A percentile compares a stretch with the other conserved stretches of the same genome.
Conservation (phyloP, 2,888 invertebrate species). For the Halocaridina rubra region DNA sequence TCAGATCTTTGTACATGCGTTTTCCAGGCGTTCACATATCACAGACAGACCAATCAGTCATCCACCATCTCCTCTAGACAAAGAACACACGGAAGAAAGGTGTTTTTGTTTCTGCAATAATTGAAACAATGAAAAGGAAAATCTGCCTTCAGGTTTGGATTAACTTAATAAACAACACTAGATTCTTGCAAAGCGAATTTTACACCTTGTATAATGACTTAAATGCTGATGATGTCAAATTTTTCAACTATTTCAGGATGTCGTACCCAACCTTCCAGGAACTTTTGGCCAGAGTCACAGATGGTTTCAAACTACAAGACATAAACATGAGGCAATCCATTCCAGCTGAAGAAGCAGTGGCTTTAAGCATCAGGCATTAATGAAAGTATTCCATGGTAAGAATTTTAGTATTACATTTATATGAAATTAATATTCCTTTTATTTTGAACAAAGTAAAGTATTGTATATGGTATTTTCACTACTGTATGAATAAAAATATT, state of each 20-base stretch:
- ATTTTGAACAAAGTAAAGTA: not conserved
- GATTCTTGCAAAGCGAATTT: constrained; percentile 18
- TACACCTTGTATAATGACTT: not conserved
- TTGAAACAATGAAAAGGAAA: not conserved
- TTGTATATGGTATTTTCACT: not conserved
- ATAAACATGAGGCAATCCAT: constrained; percentile 40
- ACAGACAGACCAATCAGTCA: not conserved
- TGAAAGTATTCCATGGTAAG: no score
- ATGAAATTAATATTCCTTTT: not conserved
- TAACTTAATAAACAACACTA: constrained; percentile 15
- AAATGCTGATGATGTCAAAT: constrained; percentile 32
- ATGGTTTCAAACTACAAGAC: constrained; percentile 3
- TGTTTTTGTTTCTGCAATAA: not conserved
- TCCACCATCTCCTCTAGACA: not conserved
- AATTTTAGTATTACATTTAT: not conserved
- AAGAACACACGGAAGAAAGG: not conserved
- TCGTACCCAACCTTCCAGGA: constrained; percentile 17
- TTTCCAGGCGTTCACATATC: not conserved
- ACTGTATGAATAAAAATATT: not conserved
- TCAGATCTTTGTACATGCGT: not conserved
- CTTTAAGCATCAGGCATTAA: constrained; percentile 25
- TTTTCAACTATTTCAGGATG: constrained; percentile 31
- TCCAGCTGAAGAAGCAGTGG: constrained; percentile 41
- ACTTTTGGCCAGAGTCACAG: constrained; percentile 38
- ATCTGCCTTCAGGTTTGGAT: not conserved